These are phyloP conservation scores for Pomacea maculata DNA, from an alignment of 1,140 invertebrate genomes.

Conservation along the genomic window DNA sequence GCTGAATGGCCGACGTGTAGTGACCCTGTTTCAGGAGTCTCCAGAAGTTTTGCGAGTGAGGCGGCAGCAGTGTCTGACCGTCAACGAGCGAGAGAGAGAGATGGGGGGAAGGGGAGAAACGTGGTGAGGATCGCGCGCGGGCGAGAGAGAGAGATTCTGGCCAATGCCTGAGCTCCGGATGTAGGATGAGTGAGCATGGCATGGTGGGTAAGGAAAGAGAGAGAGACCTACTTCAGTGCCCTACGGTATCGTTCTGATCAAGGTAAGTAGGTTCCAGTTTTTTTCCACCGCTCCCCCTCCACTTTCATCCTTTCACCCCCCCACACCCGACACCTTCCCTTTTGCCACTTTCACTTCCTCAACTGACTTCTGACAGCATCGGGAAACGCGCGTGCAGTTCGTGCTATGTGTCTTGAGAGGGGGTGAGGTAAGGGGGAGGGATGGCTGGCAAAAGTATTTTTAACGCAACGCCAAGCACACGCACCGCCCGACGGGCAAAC, in stretches of 20 bases:
- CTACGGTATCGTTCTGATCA: too few relatives aligned
- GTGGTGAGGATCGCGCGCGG: too few relatives aligned
- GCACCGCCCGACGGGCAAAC: background rate
- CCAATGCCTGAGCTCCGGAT: too few relatives aligned
- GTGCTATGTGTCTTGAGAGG: background rate
- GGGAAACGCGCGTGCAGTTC: too few relatives aligned
- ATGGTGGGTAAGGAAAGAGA: background rate
- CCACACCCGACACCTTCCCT: background rate
- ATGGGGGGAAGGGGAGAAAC: too few relatives aligned
- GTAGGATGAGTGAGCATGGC: background rate
- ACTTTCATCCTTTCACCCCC: background rate
- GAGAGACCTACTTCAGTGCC: too few relatives aligned
- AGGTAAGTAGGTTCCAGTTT: background rate
- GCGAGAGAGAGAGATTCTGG: too few relatives aligned
- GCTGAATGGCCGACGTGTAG: background rate
- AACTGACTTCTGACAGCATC: too few relatives aligned
- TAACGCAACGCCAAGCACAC: background rate
- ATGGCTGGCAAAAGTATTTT: background rate
- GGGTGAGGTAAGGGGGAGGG: background rate
- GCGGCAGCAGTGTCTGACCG: background rate
- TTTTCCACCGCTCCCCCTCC: background rate
- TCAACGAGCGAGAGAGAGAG: too few relatives aligned
- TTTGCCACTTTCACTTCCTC: constrained; percentile 6
- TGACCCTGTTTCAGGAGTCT: background rate
- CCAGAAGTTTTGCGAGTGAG: background rate